phyloP scores from a whole-genome alignment of 92 coral and sea anemone species.

The Actinostola sp. region DNA sequence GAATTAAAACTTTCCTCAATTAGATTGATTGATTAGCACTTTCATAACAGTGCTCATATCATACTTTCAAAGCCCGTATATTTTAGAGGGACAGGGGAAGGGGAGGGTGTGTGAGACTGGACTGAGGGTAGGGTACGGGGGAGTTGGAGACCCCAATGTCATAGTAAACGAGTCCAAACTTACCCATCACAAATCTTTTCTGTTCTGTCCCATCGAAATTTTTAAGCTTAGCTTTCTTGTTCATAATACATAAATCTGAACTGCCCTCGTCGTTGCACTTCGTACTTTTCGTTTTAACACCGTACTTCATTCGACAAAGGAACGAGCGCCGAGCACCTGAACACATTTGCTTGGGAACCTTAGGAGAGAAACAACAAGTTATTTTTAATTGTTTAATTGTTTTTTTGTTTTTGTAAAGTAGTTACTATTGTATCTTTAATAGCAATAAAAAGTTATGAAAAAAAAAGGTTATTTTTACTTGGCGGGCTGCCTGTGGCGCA shows the following conservation, averaged over 20 bases:
- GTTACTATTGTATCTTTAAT: too few relatives aligned
- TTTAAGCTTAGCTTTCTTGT: conserved; percentile 58
- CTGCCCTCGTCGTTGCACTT: conserved; percentile 35
- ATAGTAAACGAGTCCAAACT: too few relatives aligned
- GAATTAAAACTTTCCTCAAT: too few relatives aligned
- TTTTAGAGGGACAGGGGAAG: too few relatives aligned
- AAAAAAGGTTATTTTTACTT: too few relatives aligned
- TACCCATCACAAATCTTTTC: conserved; percentile 70
- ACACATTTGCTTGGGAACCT: conserved; percentile 48
- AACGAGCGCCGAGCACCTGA: conserved; percentile 93
- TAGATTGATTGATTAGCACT: too few relatives aligned
- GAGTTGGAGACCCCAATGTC: not conserved
- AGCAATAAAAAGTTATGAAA: not conserved
- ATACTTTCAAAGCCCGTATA: too few relatives aligned
- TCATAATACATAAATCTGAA: conserved; percentile 50
- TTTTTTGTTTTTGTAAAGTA: too few relatives aligned
- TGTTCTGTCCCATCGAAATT: conserved; percentile 44
- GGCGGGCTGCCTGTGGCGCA: too few relatives aligned
- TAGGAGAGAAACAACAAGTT: too few relatives aligned
- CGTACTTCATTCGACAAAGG: conserved; percentile 87
- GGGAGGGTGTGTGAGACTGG: not conserved
- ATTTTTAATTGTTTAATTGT: too few relatives aligned
- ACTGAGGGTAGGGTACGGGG: not conserved
- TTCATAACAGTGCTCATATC: too few relatives aligned
- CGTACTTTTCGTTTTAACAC: conserved; percentile 31